These are phyloP conservation scores for Odontomachus brunneus DNA, from an alignment of 1,140 invertebrate species.

Conservation along the genomic window DNA sequence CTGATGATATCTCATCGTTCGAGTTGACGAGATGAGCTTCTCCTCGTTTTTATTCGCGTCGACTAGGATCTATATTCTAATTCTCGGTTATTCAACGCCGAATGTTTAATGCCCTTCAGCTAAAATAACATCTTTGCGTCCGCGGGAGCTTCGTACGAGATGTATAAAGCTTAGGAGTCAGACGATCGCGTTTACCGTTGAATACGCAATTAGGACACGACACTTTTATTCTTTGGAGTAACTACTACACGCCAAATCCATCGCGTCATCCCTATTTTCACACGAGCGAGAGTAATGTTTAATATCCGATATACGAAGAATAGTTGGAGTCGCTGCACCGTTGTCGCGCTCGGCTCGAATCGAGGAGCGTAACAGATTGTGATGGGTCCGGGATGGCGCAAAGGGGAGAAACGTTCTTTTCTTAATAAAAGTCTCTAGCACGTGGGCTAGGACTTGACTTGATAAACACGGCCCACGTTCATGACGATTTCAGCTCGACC, in stretches of 20 bases:
- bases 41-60: too few relatives aligned
- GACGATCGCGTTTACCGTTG: too few relatives aligned
- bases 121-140: too few relatives aligned
- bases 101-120: too few relatives aligned
- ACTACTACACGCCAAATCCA: not conserved
- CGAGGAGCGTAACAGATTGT: not conserved
- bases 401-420: not conserved
- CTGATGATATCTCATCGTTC: too few relatives aligned
- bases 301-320: not conserved
- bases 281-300: not conserved
- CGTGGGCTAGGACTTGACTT: not conserved
- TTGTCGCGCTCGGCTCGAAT: not conserved
- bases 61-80: too few relatives aligned
- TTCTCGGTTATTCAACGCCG: too few relatives aligned
- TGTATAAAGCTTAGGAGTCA: too few relatives aligned
- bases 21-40: too few relatives aligned
- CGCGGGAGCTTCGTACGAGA: too few relatives aligned
- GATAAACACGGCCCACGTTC: constrained; percentile 26
- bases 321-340: not conserved
- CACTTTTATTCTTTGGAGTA: not conserved
- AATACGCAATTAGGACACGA: too few relatives aligned
- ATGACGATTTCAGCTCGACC: constrained; percentile 42
- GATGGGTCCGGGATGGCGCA: not conserved
- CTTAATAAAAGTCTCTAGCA: constrained; percentile 14
- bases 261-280: too few relatives aligned